Percentiles rank a stretch among this genome's conserved stretches.
Conservation (phyloP, 2,797 vertebrate species). For the Varecia variegata region DNA sequence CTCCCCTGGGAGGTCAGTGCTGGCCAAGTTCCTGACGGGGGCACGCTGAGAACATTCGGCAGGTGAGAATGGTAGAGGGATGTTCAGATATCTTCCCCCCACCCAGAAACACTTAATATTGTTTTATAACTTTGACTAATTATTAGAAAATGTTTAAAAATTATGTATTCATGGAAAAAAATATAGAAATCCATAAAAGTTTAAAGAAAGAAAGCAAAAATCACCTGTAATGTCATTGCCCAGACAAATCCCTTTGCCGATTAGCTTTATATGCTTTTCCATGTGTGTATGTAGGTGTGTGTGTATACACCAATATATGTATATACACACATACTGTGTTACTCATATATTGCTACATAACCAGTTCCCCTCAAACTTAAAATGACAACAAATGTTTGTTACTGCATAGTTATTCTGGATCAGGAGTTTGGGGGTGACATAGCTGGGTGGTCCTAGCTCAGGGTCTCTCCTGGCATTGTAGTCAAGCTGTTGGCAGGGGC, state of each 20-base stretch:
- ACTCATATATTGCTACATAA: neutral
- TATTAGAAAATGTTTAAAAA: neutral
- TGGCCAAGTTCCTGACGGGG: constrained; percentile 85
- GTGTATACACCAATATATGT: neutral
- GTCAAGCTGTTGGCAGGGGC: neutral
- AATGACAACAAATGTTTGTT: neutral
- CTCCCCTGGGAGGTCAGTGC: constrained; percentile 91
- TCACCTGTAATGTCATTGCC: neutral
- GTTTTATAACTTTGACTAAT: neutral
- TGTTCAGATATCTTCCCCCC: neutral
- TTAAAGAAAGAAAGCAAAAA: neutral
- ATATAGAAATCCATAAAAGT: neutral
- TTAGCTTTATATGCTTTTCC: neutral
- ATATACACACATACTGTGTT: neutral
- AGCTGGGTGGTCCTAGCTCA: neutral
- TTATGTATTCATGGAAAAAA: neutral
- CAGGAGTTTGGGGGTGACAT: neutral
- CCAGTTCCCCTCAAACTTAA: neutral
- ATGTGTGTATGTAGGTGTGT: neutral
- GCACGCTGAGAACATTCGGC: constrained; percentile 90
- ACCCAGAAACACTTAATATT: neutral
- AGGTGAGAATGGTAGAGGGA: constrained; percentile 83
- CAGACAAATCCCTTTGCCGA: neutral
- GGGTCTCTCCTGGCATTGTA: neutral
- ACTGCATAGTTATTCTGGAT: neutral